Evolutionary conservation across 2,113 vertebrate genomes (phyloP), one percentile per base, ranked within the genome.

Genomic region (Hypocryptadius cinnamomeus): DNA sequence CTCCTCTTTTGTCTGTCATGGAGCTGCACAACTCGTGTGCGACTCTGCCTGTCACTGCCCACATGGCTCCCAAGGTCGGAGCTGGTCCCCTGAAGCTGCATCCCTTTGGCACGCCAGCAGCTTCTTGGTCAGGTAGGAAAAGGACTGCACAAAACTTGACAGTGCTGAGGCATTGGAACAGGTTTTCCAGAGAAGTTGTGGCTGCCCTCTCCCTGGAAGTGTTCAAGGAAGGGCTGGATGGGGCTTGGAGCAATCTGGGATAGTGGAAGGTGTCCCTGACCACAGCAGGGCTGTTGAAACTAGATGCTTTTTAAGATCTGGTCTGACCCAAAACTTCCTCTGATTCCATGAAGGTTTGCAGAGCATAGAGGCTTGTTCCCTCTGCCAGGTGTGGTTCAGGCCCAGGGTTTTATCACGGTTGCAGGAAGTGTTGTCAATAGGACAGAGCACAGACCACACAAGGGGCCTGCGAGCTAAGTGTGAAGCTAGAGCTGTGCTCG

Each of bases 381-480:
- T 51, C 48, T 87, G 24, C 12, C 15, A 40, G 54, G 3, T 37
- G 28, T 8, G 17, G 12, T 9, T 69, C 42, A 69, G 47, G 40
- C 14, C 18, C 13, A 13, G 27, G 3, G 6, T 53, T 51, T 30
- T 2, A 21, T 44, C 2, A 2, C 19, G 5, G 6, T 2, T 57
- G 17, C 5, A 39, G 19, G 9, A 59, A 59, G 12, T 8, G 51
- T 10, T 20, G 19, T 12, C 7, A 4, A 1, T 8, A 27, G 10
- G 10, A 54, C 47, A 23, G 47, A 63, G 15, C 6, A 66, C 30
- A 84, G 39, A 66, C 9, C 5, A 2, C 0, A 0, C 10, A 28
- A 53, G 22, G 6, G 9, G 17, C 9, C 11, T 48, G 65, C 66
- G 42, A 74, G 24, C 15, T 35, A 42, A 57, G 20, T 0, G 1